Evolutionary conservation across 2,113 vertebrate species (phyloP), one percentile per base, ranked within the genome.

Genomic region (Psittacula cyanocephala): DNA sequence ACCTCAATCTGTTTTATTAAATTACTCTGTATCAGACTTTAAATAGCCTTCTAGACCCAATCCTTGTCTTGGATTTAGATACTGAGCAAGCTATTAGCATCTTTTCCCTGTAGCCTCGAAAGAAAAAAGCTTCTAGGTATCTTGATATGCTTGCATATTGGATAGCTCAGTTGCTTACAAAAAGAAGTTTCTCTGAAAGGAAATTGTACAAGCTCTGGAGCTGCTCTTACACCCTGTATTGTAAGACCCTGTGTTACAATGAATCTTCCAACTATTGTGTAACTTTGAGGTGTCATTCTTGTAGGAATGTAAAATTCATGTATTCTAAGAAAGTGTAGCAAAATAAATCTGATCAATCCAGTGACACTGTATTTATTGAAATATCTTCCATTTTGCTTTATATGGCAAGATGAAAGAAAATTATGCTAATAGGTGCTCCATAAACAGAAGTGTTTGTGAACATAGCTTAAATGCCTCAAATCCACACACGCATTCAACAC

Each of bases 381-480:
- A 55, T 81, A 52, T 57, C 75, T 88, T 52, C 16, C 9, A 13
- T 64, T 62, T 89, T 85, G 39, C 69, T 95, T 89, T 89, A 37
- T 57, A 55, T 17, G n/a, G 57, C 31, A 76, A 94, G 57, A 57
- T 75, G 74, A 93, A 91, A 79, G 67, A 79, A 91, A 79, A 62
- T 31, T n/a, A 39, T 60, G n/a, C 24, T 57, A 23, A 44, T 63
- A 89, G 83, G 62, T 89, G 62, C 62, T 81, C 62, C 44, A 25
- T 87, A 37, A 91, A 85, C 33, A 79, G 65, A 82, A 65, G 57
- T 80, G 74, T 47, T 94, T 17, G 4, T 17, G 47, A 87, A 68
- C 6, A 3, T 84, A 60, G 60, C 67, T 88, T 71, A 86, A 95
- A 91, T 92, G 91, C 84, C 81, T 87, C 81, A 72, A 86, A 91